A percentile compares a stretch with the other conserved stretches of the same genome.
These are phyloP conservation scores for Anastrepha ludens DNA, from an alignment of 1,140 invertebrate species.

Conservation along the genomic window DNA sequence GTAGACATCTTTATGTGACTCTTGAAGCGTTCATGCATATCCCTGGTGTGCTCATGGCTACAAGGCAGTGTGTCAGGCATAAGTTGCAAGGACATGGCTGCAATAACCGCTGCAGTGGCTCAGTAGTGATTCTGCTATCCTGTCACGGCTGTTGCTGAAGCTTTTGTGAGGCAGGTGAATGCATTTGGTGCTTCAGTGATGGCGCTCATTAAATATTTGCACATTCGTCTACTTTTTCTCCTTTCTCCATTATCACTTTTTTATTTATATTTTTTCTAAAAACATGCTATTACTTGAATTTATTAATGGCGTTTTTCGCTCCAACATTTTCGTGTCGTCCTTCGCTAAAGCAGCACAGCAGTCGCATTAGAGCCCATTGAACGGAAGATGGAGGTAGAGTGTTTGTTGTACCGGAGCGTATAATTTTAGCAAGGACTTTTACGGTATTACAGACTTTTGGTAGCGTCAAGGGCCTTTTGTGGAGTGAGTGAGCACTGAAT, in stretches of 20 bases:
- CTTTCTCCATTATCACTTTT: not conserved
- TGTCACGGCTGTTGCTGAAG: slow-evolving; percentile 1
- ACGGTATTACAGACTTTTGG: not conserved
- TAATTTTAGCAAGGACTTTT: slow-evolving; percentile 4
- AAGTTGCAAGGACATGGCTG: not conserved
- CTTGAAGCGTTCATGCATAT: not conserved
- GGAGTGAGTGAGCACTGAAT: not conserved
- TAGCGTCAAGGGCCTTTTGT: not conserved
- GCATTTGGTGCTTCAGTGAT: slow-evolving; percentile 1
- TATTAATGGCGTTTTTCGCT: not conserved
- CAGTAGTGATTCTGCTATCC: not conserved
- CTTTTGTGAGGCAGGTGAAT: not conserved
- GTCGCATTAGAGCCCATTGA: not conserved
- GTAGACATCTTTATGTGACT: not conserved
- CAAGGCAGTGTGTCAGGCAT: not conserved
- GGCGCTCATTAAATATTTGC: slow-evolving; percentile 10
- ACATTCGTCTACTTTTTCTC: not conserved
- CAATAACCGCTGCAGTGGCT: not conserved
- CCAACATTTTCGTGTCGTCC: not conserved
- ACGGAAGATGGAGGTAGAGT: not conserved
- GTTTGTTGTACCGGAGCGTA: not conserved
- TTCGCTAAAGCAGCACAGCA: not conserved
- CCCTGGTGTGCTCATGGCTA: not conserved
- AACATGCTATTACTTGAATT: not conserved
- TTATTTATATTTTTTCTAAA: not conserved